Base-by-base conservation (phyloP, 2,888 invertebrate species). In the Parasteatoda lunata region DNA sequence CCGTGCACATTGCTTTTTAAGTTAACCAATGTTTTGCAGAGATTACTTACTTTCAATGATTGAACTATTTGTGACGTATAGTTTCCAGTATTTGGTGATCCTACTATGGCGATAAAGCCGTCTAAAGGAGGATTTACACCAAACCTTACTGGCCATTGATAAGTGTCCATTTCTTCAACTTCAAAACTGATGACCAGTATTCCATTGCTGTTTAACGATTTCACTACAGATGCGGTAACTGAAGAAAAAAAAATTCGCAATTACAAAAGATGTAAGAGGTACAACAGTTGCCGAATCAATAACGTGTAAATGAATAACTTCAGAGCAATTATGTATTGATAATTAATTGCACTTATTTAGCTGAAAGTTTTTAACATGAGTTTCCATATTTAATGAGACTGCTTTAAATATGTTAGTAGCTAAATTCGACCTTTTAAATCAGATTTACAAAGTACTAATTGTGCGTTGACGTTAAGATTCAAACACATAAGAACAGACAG, bases 131-230 rank as follows among this genome's bases (percentile, higher is more conserved):
- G 82, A 0, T 45, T 9, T 3, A 76, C 11, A 49, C 49, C 59
- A 15, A 51, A 70, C 11, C 59, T 68, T 49, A 76, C 82, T 0
- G 82, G 82, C 82, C 82, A 82, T 11, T n/a, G 70, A 70, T 82
- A 82, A 11, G 5, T 48, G 8, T 64, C 69, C 6, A 82, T 64
- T 6, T 6, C 6, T 6, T 59, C 15, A 4, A 70, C 48, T 13
- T 47, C 49, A 30, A 82, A 54, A 6, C 48, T 69, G 6, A 76
- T 66, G 3, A 70, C 30, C 3, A 51, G n/a, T 4, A 82, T 49
- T 2, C 82, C 70, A 4, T n/a, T n/a, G 8, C 59, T 45, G 30
- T 49, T 76, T n/a, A 82, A 59, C 1, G 69, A 69, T 13, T 45
- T 59, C 48, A 76, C 0, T 5, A 82, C 48, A 64, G 47, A 6